Evolutionary conservation across 2,113 vertebrate genomes (phyloP), one percentile per base, ranked within the genome.

Genomic region (Rousettus leschenaultii): DNA sequence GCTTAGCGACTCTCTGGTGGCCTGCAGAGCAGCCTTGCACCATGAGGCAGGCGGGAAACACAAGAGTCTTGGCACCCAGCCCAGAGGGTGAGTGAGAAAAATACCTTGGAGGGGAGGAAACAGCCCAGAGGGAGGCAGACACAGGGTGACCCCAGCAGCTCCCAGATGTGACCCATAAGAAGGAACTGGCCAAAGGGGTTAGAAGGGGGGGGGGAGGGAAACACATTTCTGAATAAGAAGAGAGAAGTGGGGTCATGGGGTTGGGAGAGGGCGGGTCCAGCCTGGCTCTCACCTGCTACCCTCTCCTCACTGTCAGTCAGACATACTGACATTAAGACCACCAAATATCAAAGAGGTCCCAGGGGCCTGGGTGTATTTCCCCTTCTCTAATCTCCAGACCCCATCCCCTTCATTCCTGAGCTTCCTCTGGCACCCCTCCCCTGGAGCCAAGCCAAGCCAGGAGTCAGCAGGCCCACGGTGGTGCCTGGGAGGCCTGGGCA

Each of bases 21-120:
- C 97, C 93, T 65, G 73, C 88, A 66, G 80, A 70, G 92, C 73
- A 96, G 97, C 87, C 79, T 63, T 4, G 65, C 30, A 57, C 95
- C 65, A 38, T 3, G 89, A 96, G 86, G 88, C 90, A 77, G 95
- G 97, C 88, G 43, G 96, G 96, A 96, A 97, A 94, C 95, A 97
- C 96, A 96, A 96, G 96, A 85, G 73, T 66, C 85, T 94, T 97
- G 97, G 97, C 96, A 0, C 65, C 93, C 21, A 35, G 97, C 97
- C 97, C 93, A 53, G 93, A 92, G 73, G 91, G 89, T 79, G 66
- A 95, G 63, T 45, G 95, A 96, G 88, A 94, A 91, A 90, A 95
- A 93, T 84, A 97, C 75, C 86, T 97, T 16, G 0, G 28, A 96
- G 89, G 53, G 84, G 65, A 95, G 93, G 88, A 77, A 86, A 85